Conservation (phyloP, 2,797 vertebrate species). For the Poeciliopsis turneri region DNA sequence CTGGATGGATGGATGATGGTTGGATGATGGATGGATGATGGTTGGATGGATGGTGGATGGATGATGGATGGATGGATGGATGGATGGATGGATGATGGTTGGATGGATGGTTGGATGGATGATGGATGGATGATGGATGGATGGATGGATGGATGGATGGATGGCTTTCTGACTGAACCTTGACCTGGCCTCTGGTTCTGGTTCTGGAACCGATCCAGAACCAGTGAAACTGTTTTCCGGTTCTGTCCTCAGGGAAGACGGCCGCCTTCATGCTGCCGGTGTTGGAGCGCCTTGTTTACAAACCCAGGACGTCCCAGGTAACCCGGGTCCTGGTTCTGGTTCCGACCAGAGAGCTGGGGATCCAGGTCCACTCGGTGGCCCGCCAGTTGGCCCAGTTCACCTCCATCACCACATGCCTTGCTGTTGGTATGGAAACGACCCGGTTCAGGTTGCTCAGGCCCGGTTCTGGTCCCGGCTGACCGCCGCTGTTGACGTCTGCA, state of each 20-base stretch:
- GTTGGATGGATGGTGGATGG: no score
- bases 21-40: no score
- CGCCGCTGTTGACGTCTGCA: constrained; percentile 48
- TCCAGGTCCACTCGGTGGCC: constrained; percentile 94
- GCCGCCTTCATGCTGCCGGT: constrained; percentile 95
- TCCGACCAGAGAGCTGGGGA: constrained; percentile 95
- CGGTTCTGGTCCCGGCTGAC: neutral
- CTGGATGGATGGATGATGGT: no score
- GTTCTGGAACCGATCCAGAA: neutral
- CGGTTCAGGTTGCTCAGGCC: neutral
- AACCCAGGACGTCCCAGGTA: constrained; percentile 89
- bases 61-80: no score
- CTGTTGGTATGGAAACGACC: constrained; percentile 85
- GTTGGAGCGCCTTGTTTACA: constrained; percentile 94
- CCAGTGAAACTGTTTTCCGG: no score
- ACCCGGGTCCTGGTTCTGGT: constrained; percentile 93
- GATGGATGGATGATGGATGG: no score
- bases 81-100: no score
- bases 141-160: no score
- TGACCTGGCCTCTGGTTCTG: neutral
- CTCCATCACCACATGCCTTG: constrained; percentile 87
- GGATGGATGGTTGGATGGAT: no score
- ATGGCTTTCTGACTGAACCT: no score
- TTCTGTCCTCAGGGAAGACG: constrained; percentile 86
- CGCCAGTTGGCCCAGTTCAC: constrained; percentile 94